Evolutionary conservation across 2,888 invertebrate species (phyloP).

Genomic region (Sphaerophoria rueppellii): DNA sequence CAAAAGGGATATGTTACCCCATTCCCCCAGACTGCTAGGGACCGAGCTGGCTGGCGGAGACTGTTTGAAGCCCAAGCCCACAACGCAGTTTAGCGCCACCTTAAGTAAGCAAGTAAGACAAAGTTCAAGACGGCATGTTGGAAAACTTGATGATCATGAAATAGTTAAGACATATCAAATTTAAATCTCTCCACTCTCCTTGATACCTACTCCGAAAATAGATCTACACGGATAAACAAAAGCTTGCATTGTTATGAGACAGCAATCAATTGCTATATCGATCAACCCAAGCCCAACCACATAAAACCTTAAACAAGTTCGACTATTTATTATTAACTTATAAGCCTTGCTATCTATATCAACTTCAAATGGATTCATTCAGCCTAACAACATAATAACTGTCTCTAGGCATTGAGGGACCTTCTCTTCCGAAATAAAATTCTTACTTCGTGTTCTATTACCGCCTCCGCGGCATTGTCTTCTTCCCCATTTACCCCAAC

Average conservation of each 20-base stretch:
- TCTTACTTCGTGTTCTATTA: constrained; percentile 25
- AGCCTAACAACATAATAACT: constrained; percentile 62
- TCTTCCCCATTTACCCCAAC: background rate
- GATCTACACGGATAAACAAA: too few relatives aligned
- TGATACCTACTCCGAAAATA: too few relatives aligned
- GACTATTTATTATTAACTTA: constrained; percentile 54
- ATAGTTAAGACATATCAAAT: too few relatives aligned
- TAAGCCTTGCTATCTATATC: constrained; percentile 48
- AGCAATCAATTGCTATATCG: background rate
- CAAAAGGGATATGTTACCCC: too few relatives aligned
- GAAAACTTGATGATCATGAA: too few relatives aligned
- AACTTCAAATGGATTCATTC: constrained; percentile 56
- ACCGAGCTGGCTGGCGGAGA: too few relatives aligned
- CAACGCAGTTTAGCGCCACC: too few relatives aligned
- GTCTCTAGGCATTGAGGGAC: constrained; percentile 35
- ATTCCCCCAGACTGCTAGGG: too few relatives aligned
- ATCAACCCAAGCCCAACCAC: background rate
- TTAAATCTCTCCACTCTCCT: too few relatives aligned
- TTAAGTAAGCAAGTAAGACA: too few relatives aligned
- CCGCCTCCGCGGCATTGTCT: background rate
- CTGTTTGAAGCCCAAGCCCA: too few relatives aligned
- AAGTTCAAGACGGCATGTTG: too few relatives aligned
- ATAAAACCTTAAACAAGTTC: constrained; percentile 22
- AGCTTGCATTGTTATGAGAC: background rate
- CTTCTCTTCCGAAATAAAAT: constrained; percentile 3